phyloP scores from a whole-genome alignment of 2,797 vertebrate genomes.

The Neoniphon sammara region DNA sequence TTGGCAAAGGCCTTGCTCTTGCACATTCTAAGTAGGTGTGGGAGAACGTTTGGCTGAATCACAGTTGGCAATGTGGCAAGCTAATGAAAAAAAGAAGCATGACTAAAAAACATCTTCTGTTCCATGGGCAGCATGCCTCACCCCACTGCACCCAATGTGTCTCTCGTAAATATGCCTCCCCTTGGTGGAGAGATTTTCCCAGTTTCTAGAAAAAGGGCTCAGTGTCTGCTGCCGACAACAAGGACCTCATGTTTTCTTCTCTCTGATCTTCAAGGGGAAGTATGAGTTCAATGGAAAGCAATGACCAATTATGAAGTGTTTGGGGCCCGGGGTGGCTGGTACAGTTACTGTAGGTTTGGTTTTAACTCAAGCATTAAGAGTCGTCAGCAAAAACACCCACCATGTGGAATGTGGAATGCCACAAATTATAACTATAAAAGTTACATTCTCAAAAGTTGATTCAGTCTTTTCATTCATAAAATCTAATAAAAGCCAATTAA shows the following conservation, averaged over 20 bases:
- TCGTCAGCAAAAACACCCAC: constrained; percentile 49
- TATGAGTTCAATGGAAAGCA: constrained; percentile 52
- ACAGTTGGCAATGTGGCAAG: constrained; percentile 57
- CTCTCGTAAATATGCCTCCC: constrained; percentile 39
- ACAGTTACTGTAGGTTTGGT: constrained; percentile 46
- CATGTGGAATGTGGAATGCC: constrained; percentile 39
- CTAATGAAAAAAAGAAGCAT: constrained; percentile 57
- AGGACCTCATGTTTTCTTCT: constrained; percentile 45
- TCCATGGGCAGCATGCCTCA: constrained; percentile 47
- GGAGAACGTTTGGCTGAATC: constrained; percentile 61
- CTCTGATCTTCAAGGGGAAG: constrained; percentile 40
- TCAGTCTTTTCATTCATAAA: constrained; percentile 55
- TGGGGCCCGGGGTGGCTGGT: constrained; percentile 48
- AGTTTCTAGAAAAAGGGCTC: constrained; percentile 56
- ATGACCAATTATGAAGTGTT: constrained; percentile 53
- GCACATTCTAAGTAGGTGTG: constrained; percentile 65
- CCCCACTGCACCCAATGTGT: constrained; percentile 39
- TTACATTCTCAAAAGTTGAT: constrained; percentile 41
- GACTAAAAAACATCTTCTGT: constrained; percentile 61
- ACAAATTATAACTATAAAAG: constrained; percentile 53
- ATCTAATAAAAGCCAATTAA: constrained; percentile 53
- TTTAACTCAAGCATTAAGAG: constrained; percentile 46
- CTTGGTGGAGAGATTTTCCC: constrained; percentile 46
- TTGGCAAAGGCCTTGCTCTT: constrained; percentile 58
- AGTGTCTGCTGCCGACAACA: constrained; percentile 51